Evolutionary conservation across 2,113 vertebrate genomes (phyloP), one percentile per base, ranked within the genome.

Genomic region (Heteronetta atricapilla): DNA sequence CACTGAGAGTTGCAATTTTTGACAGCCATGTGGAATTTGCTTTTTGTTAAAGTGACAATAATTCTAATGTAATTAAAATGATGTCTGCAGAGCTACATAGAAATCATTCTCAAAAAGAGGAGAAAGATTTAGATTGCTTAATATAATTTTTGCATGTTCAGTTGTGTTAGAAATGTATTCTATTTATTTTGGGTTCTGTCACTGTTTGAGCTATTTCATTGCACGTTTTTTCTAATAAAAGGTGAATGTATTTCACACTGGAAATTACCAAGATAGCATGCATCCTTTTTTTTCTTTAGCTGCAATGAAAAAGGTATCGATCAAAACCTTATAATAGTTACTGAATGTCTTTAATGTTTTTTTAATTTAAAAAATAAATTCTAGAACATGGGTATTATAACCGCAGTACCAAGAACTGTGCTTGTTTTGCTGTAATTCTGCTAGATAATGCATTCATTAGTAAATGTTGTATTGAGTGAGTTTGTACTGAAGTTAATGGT

Each of bases 41-140:
- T 84, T 89, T 90, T 90, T 95, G 60, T 93, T 78, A 81, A 83
- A 52, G 28, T 92, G 85, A 85, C 90, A 94, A 50, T 8, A 72
- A 44, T 34, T 83, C 16, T 90, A 46, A 40, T 52, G 8, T 83
- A 94, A 82, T 89, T 69, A 63, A 93, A 88, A 73, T 90, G 53
- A 74, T 83, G 86, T 88, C 56, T 93, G 38, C 62, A 78, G n/a
- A 52, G 22, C 46, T 86, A 46, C 22, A 9, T 33, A 46, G 76
- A 85, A 81, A 72, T 84, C 75, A 13, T 64, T 86, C 93, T 86
- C 13, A 58, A 67, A 75, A 75, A n/a, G 21, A 91, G 10, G 8
- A 17, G 19, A 58, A 60, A 77, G 56, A 29, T 86, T 13, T 23
- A n/a, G 59, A 44, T 60, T 82, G 60, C 76, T 88, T 85, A 73